Conservation (phyloP, 2,888 invertebrate species). For the Baccha elongata region DNA sequence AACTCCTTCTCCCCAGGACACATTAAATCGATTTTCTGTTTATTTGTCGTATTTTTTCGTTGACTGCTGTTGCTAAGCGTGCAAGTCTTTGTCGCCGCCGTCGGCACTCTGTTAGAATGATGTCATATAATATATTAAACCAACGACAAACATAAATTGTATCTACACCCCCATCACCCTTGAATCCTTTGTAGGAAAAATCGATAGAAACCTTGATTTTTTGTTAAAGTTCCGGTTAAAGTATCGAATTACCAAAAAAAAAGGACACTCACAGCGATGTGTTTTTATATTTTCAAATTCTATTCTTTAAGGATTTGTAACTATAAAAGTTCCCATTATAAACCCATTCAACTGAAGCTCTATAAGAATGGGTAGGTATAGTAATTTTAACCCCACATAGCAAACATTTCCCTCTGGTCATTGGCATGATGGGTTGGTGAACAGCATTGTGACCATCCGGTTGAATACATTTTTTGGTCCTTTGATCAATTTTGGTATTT, state of each 20-base stretch:
- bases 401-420: slow-evolving; percentile 26
- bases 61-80: slow-evolving; percentile 19
- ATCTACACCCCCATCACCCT: background rate
- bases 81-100: background rate
- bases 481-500: slow-evolving; percentile 33
- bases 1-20: slow-evolving; percentile 12
- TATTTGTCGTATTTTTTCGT: slow-evolving; percentile 45
- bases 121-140: slow-evolving; percentile 58
- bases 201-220: slow-evolving; percentile 52
- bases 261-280: slow-evolving; percentile 4
- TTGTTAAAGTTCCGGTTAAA: slow-evolving; percentile 59
- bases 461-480: slow-evolving; percentile 14
- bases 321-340: slow-evolving; percentile 50
- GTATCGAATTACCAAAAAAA: slow-evolving; percentile 22
- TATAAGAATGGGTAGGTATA: background rate
- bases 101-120: slow-evolving; percentile 29
- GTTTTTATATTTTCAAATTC: background rate
- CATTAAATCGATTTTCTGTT: slow-evolving; percentile 59
- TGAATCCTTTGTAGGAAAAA: slow-evolving; percentile 37
- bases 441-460: slow-evolving; percentile 1
- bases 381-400: slow-evolving; percentile 6
- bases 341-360: slow-evolving; percentile 18
- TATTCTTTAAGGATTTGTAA: slow-evolving; percentile 23
- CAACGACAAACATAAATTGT: slow-evolving; percentile 29
- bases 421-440: slow-evolving; percentile 18